Evolutionary conservation across 2,113 vertebrate species (phyloP).

Genomic region (Spheniscus mendiculus): DNA sequence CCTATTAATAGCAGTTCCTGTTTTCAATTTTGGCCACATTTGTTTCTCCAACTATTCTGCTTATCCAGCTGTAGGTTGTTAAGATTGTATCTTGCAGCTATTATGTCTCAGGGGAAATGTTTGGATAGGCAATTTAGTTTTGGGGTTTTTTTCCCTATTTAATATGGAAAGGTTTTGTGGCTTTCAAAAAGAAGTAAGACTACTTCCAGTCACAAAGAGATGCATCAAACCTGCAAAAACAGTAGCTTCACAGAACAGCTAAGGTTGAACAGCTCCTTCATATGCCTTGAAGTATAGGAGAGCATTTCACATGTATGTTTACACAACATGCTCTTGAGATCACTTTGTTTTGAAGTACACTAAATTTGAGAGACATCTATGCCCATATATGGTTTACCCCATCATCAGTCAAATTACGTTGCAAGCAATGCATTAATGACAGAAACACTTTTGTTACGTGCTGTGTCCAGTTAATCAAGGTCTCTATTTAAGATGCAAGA

Average conservation of each 20-base stretch:
- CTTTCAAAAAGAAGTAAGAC: neutral
- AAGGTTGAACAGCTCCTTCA: neutral
- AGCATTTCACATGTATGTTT: neutral
- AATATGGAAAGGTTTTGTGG: neutral
- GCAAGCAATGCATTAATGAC: neutral
- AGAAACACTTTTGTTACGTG: neutral
- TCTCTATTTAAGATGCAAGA: neutral
- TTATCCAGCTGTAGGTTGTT: slow-evolving; percentile 42
- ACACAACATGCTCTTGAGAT: neutral
- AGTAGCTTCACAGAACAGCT: neutral
- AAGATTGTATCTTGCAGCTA: slow-evolving; percentile 12
- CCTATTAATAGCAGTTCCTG: slow-evolving; percentile 17
- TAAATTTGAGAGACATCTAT: neutral
- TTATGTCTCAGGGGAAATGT: slow-evolving; percentile 21
- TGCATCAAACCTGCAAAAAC: neutral
- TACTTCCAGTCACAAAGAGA: neutral
- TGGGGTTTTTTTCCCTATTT: neutral
- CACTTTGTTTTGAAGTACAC: neutral
- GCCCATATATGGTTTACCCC: neutral
- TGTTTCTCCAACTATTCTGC: slow-evolving; percentile 5
- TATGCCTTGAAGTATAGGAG: neutral
- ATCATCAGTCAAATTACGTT: accelerated
- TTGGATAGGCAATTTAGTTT: neutral
- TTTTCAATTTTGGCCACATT: neutral
- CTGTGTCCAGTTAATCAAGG: neutral